Evolutionary conservation across 2,113 vertebrate species (phyloP).

Genomic region (Trichechus manatus): DNA sequence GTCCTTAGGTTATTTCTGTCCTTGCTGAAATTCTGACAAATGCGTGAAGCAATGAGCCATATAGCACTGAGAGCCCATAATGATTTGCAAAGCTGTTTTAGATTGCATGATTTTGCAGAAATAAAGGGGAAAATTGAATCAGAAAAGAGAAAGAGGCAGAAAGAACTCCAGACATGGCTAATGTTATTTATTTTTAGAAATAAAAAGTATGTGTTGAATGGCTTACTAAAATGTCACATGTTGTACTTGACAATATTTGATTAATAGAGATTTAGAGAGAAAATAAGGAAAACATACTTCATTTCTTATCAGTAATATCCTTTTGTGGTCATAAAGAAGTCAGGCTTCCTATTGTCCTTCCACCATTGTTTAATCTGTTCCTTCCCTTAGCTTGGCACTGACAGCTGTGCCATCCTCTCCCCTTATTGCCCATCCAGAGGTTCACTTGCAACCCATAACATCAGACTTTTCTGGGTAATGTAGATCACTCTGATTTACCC

Average conservation of each 20-base stretch:
- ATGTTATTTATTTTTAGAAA: background rate
- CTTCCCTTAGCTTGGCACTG: background rate
- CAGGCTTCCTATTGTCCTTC: background rate
- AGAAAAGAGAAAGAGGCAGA: background rate
- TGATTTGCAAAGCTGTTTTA: slow-evolving; percentile 63
- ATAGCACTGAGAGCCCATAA: background rate
- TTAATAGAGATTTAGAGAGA: background rate
- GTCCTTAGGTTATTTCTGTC: slow-evolving; percentile 52
- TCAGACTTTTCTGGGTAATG: background rate
- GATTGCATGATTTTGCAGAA: slow-evolving; percentile 49
- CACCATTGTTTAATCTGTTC: background rate
- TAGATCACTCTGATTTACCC: background rate
- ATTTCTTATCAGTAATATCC: background rate
- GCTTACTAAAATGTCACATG: background rate
- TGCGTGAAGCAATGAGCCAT: background rate
- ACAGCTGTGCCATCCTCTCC: too few relatives aligned
- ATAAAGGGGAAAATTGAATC: slow-evolving; percentile 26
- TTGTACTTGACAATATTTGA: slow-evolving; percentile 10
- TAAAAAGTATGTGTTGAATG: background rate
- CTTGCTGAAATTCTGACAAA: slow-evolving; percentile 66
- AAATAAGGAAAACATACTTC: background rate
- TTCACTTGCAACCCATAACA: background rate
- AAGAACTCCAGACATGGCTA: background rate
- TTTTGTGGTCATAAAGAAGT: background rate
- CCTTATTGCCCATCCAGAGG: too few relatives aligned